Percentiles rank a stretch among this genome's conserved stretches.
Evolutionary conservation across 2,797 vertebrate genomes (phyloP).

Genomic region (Sebastes wilsoni): DNA sequence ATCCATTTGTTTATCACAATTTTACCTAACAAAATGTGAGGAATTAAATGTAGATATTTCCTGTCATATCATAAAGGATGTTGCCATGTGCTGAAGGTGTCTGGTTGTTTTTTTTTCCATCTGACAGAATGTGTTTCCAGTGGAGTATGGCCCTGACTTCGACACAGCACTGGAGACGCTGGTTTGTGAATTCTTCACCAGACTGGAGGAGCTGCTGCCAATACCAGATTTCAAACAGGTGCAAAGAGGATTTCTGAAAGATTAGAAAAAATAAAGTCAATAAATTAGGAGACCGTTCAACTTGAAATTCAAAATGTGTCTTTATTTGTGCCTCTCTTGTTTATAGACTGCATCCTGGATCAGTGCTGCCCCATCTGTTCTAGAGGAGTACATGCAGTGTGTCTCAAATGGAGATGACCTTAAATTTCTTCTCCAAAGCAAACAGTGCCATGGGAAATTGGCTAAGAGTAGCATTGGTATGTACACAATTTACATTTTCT

Average conservation of each 20-base stretch:
- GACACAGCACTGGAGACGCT: slow-evolving; percentile 79
- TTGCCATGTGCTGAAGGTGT: background rate
- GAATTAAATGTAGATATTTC: background rate
- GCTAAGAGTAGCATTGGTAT: slow-evolving; percentile 70
- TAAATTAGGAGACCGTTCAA: background rate
- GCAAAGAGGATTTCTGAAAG: background rate
- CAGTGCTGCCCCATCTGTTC: slow-evolving; percentile 74
- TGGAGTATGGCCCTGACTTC: slow-evolving; percentile 80
- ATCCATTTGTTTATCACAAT: background rate
- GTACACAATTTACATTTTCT: background rate
- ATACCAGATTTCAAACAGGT: slow-evolving; percentile 83
- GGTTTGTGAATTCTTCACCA: slow-evolving; percentile 79
- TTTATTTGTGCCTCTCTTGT: background rate
- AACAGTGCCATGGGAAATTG: slow-evolving; percentile 80
- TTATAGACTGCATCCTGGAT: slow-evolving; percentile 79
- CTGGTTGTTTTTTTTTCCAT: background rate
- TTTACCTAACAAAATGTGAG: background rate
- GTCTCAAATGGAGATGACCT: slow-evolving; percentile 79
- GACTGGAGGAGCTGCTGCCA: slow-evolving; percentile 79
- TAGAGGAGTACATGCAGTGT: slow-evolving; percentile 82
- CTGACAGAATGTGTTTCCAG: slow-evolving; percentile 80
- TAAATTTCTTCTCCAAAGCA: slow-evolving; percentile 82
- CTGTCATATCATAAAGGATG: background rate
- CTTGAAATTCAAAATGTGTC: background rate
- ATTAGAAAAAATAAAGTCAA: background rate